Evolutionary conservation across 2,888 invertebrate species (phyloP).

Genomic region (Epirrhoe tristata): DNA sequence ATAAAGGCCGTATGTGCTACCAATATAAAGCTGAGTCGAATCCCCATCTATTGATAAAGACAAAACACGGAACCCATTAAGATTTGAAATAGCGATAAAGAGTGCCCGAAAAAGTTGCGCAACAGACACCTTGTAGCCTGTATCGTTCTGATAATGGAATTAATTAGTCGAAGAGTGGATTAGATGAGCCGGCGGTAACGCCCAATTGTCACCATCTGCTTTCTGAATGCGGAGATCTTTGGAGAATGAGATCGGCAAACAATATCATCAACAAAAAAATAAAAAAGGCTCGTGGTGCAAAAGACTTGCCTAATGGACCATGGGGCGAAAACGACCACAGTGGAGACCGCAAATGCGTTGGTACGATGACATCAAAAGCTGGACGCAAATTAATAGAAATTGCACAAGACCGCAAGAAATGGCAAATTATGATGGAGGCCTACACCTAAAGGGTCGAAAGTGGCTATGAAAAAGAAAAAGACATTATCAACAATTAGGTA

Average conservation of each 20-base stretch:
- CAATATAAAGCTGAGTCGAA: not conserved
- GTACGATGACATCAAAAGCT: too few species aligned
- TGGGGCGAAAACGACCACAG: too few species aligned
- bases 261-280: not conserved
- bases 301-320: too few species aligned
- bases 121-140: slow-evolving; percentile 60
- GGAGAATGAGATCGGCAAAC: not conserved
- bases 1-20: not conserved
- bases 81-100: slow-evolving; percentile 22
- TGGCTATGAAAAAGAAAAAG: too few species aligned
- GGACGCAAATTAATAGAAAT: too few species aligned
- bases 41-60: slow-evolving; percentile 1
- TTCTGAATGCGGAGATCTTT: slow-evolving; percentile 50
- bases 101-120: slow-evolving; percentile 44
- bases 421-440: too few species aligned
- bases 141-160: slow-evolving; percentile 64
- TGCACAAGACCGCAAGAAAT: too few species aligned
- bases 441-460: too few species aligned
- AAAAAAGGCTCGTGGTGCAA: too few species aligned
- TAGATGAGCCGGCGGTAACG: slow-evolving; percentile 63
- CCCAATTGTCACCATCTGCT: slow-evolving; percentile 72
- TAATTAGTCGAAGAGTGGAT: slow-evolving; percentile 74
- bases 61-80: slow-evolving; percentile 2
- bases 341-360: too few species aligned
- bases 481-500: too few species aligned